Conservation (phyloP, 2,888 invertebrate genomes). For the Apantesis nais region DNA sequence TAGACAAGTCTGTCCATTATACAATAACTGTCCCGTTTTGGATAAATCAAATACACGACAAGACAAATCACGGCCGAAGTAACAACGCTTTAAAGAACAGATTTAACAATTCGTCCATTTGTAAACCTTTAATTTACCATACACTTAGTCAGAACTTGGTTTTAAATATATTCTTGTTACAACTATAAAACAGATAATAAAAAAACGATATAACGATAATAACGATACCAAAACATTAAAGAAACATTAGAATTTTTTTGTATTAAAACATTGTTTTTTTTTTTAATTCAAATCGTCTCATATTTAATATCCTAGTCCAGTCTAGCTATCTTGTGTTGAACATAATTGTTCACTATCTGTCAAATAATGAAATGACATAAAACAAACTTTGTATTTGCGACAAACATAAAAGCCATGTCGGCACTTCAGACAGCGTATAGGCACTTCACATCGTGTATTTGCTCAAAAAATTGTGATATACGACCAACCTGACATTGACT, state of each 20-base stretch:
- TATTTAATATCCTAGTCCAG: no score
- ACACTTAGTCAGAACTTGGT: no score
- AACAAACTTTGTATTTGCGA: neutral
- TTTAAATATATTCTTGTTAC: no score
- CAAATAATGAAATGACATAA: neutral
- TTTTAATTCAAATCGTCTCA: no score
- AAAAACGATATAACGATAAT: no score
- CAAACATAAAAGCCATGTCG: no score
- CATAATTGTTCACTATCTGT: neutral
- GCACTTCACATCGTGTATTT: neutral
- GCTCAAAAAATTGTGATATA: neutral
- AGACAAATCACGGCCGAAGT: neutral
- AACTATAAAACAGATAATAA: no score
- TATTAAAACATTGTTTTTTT: no score
- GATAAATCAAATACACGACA: neutral
- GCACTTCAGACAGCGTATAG: neutral
- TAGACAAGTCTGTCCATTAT: neutral
- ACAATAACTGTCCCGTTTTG: neutral
- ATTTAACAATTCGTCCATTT: no score
- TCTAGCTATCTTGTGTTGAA: neutral
- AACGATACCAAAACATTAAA: no score
- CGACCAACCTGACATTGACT: neutral
- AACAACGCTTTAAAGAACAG: neutral
- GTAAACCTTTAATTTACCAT: no score
- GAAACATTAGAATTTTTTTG: no score